phyloP scores from a whole-genome alignment of 2,797 vertebrate genomes.

The Agapornis canus region DNA sequence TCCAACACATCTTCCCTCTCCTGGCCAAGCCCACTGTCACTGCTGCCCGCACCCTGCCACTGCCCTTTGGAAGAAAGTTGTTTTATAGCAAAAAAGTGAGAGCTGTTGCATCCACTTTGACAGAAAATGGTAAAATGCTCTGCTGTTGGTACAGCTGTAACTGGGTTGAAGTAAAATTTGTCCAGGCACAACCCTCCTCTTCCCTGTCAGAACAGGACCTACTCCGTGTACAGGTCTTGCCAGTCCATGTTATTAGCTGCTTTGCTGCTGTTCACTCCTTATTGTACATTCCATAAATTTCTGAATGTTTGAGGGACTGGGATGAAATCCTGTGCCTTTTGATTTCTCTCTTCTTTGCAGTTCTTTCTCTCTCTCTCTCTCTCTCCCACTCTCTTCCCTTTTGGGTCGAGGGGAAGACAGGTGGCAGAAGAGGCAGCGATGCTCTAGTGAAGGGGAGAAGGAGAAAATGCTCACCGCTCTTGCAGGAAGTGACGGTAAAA shows the following conservation, averaged over 20 bases:
- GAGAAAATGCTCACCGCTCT: background rate
- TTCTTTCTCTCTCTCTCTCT: conserved; percentile 50
- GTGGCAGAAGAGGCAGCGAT: conserved; percentile 17
- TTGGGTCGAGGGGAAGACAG: conserved; percentile 8
- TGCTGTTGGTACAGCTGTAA: conserved; percentile 42
- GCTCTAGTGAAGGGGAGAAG: conserved; percentile 8
- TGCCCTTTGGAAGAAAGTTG: background rate
- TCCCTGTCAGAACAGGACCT: conserved; percentile 72
- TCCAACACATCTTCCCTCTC: background rate
- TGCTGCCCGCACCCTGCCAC: background rate
- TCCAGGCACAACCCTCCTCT: conserved; percentile 62
- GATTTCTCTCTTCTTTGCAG: conserved; percentile 38
- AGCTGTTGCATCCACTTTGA: conserved; percentile 25
- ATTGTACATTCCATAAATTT: conserved; percentile 76
- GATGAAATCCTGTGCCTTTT: conserved; percentile 80
- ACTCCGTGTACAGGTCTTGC: conserved; percentile 71
- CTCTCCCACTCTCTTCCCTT: conserved; percentile 7
- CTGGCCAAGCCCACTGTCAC: background rate
- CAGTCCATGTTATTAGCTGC: conserved; percentile 76
- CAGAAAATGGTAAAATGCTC: background rate
- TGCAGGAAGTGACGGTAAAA: background rate
- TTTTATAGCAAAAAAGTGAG: conserved; percentile 29
- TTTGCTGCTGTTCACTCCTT: conserved; percentile 78
- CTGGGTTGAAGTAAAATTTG: conserved; percentile 52
- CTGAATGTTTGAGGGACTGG: conserved; percentile 79